These are phyloP conservation scores for Drosophila kokeensis DNA, from an alignment of 2,888 invertebrate genomes.

Conservation along the genomic window DNA sequence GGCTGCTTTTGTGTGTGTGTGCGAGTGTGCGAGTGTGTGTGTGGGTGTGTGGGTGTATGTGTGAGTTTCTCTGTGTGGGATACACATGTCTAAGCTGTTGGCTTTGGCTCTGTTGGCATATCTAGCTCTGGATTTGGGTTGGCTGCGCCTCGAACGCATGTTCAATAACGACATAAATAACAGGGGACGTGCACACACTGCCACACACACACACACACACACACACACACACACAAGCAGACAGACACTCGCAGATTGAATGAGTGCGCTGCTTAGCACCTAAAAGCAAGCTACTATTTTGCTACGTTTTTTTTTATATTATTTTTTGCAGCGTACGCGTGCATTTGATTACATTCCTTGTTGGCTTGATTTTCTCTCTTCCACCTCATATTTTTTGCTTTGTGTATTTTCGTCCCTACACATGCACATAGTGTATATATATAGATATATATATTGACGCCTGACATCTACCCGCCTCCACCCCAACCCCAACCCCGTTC, in stretches of 20 bases:
- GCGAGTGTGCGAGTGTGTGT: constrained; percentile 22
- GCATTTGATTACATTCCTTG: constrained; percentile 72
- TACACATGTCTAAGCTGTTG: constrained; percentile 65
- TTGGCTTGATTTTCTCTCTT: constrained; percentile 14
- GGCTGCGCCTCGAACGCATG: constrained; percentile 75
- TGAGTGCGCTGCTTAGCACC: constrained; percentile 64
- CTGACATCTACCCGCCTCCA: constrained; percentile 10
- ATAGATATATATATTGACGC: constrained; percentile 61
- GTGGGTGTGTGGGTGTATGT: constrained; percentile 24
- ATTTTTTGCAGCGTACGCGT: constrained; percentile 43
- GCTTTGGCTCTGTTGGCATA: constrained; percentile 35
- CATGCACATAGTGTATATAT: constrained; percentile 57
- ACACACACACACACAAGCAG: not conserved
- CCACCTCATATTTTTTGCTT: constrained; percentile 19
- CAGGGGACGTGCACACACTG: constrained; percentile 35
- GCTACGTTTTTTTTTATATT: not conserved
- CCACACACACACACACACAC: not conserved
- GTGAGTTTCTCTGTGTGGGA: constrained; percentile 53
- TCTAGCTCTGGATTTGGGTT: constrained; percentile 70
- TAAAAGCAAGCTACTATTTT: constrained; percentile 76
- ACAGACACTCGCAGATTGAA: not conserved
- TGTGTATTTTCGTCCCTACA: constrained; percentile 38
- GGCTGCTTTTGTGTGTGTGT: constrained; percentile 19
- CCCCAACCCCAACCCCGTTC: constrained; percentile 12
- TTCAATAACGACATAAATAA: constrained; percentile 80